Percentiles rank a stretch among this genome's conserved stretches.
Conservation (phyloP, 1,140 invertebrate genomes). For the Hylaeus anthracinus region DNA sequence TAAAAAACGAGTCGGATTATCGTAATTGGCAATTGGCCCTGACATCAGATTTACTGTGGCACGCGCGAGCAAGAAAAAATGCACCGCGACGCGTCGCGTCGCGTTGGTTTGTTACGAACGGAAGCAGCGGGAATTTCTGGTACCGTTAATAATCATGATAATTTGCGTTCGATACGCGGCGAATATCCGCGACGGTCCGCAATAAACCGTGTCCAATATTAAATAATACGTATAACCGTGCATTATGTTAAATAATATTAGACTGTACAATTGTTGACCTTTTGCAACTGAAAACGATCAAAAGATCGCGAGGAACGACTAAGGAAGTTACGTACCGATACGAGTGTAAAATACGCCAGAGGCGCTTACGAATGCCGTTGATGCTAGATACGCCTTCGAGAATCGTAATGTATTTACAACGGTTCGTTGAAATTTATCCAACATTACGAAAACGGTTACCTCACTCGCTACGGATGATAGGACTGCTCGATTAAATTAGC, state of each 20-base stretch:
- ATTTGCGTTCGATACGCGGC: constrained; percentile 11
- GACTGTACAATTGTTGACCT: too few relatives aligned
- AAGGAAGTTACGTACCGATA: not conserved
- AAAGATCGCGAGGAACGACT: too few relatives aligned
- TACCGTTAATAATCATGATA: constrained; percentile 40
- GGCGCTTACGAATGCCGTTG: constrained; percentile 21
- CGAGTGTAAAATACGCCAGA: not conserved
- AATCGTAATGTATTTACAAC: constrained; percentile 26
- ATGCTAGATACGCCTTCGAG: not conserved
- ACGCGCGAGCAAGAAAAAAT: not conserved
- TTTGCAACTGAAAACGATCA: not conserved
- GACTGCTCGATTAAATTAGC: too few relatives aligned
- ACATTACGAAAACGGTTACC: constrained; percentile 37
- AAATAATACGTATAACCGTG: constrained; percentile 1
- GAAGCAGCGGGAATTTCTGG: not conserved
- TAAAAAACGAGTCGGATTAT: too few relatives aligned
- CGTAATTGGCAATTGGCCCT: too few relatives aligned
- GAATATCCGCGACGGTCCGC: not conserved
- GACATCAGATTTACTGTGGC: not conserved
- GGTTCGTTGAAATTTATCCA: constrained; percentile 36
- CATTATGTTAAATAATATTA: not conserved
- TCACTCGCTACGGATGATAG: too few relatives aligned
- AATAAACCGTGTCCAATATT: not conserved
- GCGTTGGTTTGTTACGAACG: not conserved
- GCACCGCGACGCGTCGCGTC: not conserved